Evolutionary conservation across 2,113 vertebrate species (phyloP).

Genomic region (Emydocephalus ijimae): DNA sequence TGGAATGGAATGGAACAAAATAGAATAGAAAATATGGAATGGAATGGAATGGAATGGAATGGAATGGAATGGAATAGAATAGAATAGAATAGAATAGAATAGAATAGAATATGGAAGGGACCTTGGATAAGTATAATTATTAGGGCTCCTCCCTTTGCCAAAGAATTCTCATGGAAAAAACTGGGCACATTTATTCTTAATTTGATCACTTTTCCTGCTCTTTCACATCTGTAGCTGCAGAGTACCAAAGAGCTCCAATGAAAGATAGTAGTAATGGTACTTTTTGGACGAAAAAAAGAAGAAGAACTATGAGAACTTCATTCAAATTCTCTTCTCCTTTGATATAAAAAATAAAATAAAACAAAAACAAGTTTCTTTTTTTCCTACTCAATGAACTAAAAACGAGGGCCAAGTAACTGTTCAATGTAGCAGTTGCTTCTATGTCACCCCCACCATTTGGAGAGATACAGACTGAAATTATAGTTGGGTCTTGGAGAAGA

Average conservation of each 20-base stretch:
- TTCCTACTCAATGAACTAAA: background rate
- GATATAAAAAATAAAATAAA: background rate
- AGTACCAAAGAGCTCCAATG: background rate
- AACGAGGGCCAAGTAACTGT: background rate
- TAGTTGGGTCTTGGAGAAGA: background rate
- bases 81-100: no score
- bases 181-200: background rate
- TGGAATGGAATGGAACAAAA: no score
- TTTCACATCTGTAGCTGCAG: background rate
- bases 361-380: background rate
- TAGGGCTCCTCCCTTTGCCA: background rate
- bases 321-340: background rate
- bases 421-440: background rate
- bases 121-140: background rate
- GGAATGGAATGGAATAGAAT: fast-evolving
- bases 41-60: no score
- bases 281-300: no score
- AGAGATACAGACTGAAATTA: background rate
- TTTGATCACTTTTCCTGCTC: background rate
- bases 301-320: background rate
- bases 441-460: background rate
- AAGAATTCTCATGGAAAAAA: background rate
- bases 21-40: no score
- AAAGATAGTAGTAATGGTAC: background rate
- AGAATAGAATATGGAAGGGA: no score